Evolutionary conservation across 2,113 vertebrate genomes (phyloP).

Genomic region (Alces alces): DNA sequence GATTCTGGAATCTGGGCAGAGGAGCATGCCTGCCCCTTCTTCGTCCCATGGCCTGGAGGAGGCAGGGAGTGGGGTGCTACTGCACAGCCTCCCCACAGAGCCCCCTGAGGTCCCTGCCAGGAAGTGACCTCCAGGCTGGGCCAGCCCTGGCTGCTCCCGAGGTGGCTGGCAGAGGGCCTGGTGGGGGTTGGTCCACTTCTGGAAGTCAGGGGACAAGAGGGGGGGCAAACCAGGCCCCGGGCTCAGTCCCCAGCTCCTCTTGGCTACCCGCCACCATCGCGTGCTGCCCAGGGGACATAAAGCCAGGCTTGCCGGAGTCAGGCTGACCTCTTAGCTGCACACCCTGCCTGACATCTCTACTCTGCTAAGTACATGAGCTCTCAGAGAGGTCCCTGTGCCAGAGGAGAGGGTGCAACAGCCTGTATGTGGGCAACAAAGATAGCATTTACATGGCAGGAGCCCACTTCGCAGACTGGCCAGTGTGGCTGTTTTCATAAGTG

Average conservation of each 20-base stretch:
- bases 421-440: not conserved
- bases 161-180: not conserved
- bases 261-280: not conserved
- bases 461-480: not conserved
- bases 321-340: not conserved
- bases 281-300: too few species aligned
- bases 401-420: too few species aligned
- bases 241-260: too few species aligned
- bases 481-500: rapidly evolving
- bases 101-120: not conserved
- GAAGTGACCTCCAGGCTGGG: not conserved
- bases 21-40: not conserved
- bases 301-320: not conserved
- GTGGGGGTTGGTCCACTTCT: not conserved
- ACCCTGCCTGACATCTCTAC: not conserved
- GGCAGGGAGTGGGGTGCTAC: not conserved
- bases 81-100: too few species aligned
- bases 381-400: not conserved
- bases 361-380: not conserved
- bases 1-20: not conserved
- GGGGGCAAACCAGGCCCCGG: not conserved
- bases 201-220: not conserved
- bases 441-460: not conserved
- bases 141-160: not conserved
- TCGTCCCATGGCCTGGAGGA: not conserved